phyloP scores from a whole-genome alignment of 2,797 vertebrate species.

The Lates japonicus region DNA sequence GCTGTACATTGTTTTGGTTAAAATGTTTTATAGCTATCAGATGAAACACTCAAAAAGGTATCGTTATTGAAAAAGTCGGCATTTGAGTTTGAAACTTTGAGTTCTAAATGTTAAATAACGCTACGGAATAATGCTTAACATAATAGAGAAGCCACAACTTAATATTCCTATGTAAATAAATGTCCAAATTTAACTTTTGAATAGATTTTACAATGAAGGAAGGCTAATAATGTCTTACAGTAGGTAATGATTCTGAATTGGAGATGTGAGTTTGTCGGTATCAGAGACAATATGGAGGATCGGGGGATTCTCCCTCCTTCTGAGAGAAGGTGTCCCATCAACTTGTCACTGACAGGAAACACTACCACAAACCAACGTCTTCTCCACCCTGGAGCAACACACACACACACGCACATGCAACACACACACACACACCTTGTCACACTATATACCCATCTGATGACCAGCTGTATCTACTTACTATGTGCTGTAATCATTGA shows the following conservation, averaged over 20 bases:
- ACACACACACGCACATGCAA: constrained; percentile 41
- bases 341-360: constrained; percentile 78
- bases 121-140: not conserved
- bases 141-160: not conserved
- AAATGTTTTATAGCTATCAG: not conserved
- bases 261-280: constrained; percentile 23
- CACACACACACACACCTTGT: constrained; percentile 16
- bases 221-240: not conserved
- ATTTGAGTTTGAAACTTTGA: not conserved
- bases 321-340: constrained; percentile 71
- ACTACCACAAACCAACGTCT: constrained; percentile 75
- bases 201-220: not conserved
- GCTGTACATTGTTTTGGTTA: not conserved
- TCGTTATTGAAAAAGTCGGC: not conserved
- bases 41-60: not conserved
- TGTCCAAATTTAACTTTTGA: not conserved
- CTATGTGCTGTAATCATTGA: not conserved
- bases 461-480: constrained; percentile 17
- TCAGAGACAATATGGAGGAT: constrained; percentile 47
- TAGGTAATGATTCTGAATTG: not conserved
- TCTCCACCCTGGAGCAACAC: constrained; percentile 62
- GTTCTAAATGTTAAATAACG: constrained; percentile 3
- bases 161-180: not conserved
- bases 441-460: constrained; percentile 24
- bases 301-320: constrained; percentile 49